These are phyloP conservation scores for Sympetrum striolatum DNA, from an alignment of 2,888 invertebrate species.

Conservation along the genomic window DNA sequence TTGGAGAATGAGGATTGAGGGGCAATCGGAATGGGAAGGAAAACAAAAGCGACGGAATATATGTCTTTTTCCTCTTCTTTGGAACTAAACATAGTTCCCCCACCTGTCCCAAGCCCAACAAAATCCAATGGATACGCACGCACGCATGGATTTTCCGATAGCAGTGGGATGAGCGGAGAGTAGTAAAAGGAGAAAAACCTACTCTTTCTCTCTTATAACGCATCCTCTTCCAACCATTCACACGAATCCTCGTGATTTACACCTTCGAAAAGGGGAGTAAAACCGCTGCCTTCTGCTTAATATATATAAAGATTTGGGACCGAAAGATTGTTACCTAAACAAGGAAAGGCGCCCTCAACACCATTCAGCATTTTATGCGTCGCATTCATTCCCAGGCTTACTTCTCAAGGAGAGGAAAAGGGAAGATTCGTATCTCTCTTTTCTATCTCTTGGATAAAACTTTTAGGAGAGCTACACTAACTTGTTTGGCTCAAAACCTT, in stretches of 20 bases:
- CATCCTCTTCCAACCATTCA: background rate
- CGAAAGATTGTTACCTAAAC: background rate
- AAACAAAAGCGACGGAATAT: background rate
- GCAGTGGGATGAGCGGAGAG: background rate
- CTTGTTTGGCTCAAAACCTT: background rate
- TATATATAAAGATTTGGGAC: background rate
- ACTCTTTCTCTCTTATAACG: background rate
- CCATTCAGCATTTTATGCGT: background rate
- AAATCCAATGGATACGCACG: background rate
- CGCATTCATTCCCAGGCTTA: background rate
- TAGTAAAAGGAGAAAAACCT: background rate
- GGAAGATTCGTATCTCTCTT: background rate
- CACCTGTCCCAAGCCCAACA: background rate
- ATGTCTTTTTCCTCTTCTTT: background rate
- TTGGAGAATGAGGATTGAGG: background rate
- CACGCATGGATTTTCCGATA: background rate
- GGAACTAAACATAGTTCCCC: background rate
- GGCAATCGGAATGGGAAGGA: background rate
- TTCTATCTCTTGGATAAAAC: background rate
- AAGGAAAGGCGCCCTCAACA: background rate
- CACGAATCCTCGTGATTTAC: background rate
- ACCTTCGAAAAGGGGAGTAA: background rate
- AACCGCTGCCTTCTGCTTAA: background rate
- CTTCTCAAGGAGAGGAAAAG: background rate
- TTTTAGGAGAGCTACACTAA: background rate